A percentile compares a stretch with the other conserved stretches of the same genome.
Conservation (phyloP, 2,113 vertebrate genomes). For the Brienomyrus longianalis region DNA sequence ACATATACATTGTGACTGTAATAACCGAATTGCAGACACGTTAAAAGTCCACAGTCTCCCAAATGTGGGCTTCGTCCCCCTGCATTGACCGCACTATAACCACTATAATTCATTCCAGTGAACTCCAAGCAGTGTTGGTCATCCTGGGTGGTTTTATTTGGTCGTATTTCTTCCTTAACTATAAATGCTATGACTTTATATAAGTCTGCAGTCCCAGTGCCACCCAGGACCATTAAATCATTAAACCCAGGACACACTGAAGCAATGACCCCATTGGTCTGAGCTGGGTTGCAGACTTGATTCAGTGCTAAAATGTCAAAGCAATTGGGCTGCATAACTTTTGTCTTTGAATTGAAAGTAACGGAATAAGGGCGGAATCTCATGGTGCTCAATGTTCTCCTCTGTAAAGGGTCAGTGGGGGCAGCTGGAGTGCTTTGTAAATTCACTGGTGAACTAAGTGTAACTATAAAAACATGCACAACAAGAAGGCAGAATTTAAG, state of each 20-base stretch:
- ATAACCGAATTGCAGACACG: no score
- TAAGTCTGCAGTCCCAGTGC: neutral
- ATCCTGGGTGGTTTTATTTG: neutral
- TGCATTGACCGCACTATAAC: neutral
- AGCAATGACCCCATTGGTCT: neutral
- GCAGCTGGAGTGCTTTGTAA: neutral
- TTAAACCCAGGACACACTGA: neutral
- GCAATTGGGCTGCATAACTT: neutral
- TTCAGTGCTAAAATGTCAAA: neutral
- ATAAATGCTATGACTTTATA: neutral
- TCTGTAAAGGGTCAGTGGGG: neutral
- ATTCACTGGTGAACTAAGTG: neutral
- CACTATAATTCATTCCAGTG: neutral
- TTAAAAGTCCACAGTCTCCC: neutral
- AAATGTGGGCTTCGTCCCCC: neutral
- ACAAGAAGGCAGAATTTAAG: neutral
- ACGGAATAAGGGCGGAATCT: neutral
- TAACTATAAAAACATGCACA: neutral
- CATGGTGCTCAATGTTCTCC: neutral
- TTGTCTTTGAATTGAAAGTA: neutral
- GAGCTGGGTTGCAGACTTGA: neutral
- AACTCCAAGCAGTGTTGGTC: neutral
- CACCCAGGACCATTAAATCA: neutral
- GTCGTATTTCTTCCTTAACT: neutral
- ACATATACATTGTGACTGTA: no score